Evolutionary conservation across 2,113 vertebrate species (phyloP), one percentile per base, ranked within the genome.

Genomic region (Gymnorhina tibicen): DNA sequence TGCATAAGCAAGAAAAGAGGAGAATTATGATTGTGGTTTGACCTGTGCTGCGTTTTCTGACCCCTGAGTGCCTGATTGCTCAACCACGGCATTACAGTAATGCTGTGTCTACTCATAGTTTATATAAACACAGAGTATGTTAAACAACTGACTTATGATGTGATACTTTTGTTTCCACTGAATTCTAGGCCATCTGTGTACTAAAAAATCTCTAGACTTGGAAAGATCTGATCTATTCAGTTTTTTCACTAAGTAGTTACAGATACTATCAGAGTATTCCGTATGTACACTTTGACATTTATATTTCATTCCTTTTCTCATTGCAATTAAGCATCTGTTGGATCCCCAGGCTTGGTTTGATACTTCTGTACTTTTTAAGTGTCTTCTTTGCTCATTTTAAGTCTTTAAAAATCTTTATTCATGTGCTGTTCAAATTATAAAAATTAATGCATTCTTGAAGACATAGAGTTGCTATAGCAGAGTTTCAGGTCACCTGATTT

Each of bases 71-170:
- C 79, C 76, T 96, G 90, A 93, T 91, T 96, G 92, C 93, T 92
- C 90, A 96, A 96, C 68, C 79, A 90, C 1, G 4, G 66, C 64
- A 60, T 95, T 94, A 78, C 83, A 96, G 80, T 87, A 92, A 93
- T 92, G 73, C 85, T 92, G 15, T 88, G 83, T 94, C 85, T 94
- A 81, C 86, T 46, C 88, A 53, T 64, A 93, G 92, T 94, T 95
- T 95, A 94, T 91, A 92, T 93, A 93, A 96, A 95, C 89, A 88
- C n/a, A 37, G 52, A 81, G 60, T 87, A 88, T 70, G 55, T 96
- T 96, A 93, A 96, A 96, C 95, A 95, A 88, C 82, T 94, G 90
- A 96, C 93, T 96, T 93, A 94, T 33, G 76, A 94, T 93, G 92
- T 86, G 85, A 88, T 94, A 56, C 75, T 95, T 95, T 84, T 90